Evolutionary conservation across 2,113 vertebrate genomes (phyloP).

Genomic region (Rhea americana): DNA sequence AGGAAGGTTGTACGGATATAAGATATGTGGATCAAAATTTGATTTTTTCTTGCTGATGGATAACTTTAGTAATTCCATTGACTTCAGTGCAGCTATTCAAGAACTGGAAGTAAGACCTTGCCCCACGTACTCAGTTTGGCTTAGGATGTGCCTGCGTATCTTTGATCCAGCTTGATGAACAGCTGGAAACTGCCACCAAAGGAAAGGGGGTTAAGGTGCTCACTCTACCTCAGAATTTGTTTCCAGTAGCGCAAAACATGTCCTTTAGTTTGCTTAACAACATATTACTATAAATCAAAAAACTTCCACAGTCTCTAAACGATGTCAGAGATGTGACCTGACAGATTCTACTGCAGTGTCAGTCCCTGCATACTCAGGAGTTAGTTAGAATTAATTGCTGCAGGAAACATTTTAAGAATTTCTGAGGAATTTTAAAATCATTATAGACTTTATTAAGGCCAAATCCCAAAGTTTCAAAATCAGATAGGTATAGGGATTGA

Average conservation of each 20-base stretch:
- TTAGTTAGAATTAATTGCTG: neutral
- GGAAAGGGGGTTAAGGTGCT: neutral
- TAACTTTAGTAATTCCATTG: neutral
- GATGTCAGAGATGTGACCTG: neutral
- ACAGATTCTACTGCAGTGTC: neutral
- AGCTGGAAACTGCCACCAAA: neutral
- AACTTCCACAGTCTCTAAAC: neutral
- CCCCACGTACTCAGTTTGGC: neutral
- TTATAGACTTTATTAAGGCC: neutral
- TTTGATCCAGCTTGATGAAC: neutral
- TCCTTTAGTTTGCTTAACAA: conserved; percentile 2
- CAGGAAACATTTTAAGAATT: conserved; percentile 10
- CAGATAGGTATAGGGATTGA: neutral
- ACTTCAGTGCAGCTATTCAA: neutral
- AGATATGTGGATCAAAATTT: neutral
- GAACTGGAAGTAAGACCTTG: neutral
- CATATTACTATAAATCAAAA: neutral
- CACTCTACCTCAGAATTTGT: neutral
- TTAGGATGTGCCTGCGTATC: neutral
- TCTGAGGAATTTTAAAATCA: conserved; percentile 4
- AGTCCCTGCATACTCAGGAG: neutral
- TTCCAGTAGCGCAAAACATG: neutral
- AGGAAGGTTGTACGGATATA: neutral
- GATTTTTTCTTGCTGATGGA: neutral
- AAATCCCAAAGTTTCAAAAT: conserved; percentile 2